These are phyloP conservation scores for Phyllotreta striolata DNA, from an alignment of 2,888 invertebrate species.

Conservation along the genomic window DNA sequence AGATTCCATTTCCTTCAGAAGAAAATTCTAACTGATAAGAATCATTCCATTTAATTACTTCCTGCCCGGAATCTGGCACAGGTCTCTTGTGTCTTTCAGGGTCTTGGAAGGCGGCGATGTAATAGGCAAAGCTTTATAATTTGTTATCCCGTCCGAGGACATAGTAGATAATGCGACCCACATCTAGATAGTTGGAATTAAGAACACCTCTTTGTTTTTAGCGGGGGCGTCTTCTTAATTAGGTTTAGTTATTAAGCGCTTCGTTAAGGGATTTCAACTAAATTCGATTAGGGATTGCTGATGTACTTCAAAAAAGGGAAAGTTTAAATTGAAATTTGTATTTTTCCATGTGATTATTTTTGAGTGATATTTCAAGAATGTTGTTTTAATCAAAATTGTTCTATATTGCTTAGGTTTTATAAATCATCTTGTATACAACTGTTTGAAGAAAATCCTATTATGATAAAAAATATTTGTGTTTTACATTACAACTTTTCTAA, in stretches of 20 bases:
- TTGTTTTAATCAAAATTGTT: too few relatives aligned
- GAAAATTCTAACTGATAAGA: constrained; percentile 10
- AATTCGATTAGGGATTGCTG: neutral
- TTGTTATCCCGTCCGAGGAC: constrained; percentile 39
- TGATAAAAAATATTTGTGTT: too few relatives aligned
- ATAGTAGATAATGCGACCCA: constrained; percentile 39
- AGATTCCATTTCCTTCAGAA: too few relatives aligned
- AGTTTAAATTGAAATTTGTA: neutral
- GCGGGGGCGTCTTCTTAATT: constrained; percentile 29
- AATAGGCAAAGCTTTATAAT: constrained; percentile 37
- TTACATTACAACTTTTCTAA: too few relatives aligned
- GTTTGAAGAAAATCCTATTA: too few relatives aligned
- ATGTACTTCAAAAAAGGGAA: neutral
- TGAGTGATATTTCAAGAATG: too few relatives aligned
- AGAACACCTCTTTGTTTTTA: constrained; percentile 36
- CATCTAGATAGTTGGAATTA: constrained; percentile 39
- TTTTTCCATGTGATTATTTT: too few relatives aligned
- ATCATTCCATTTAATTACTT: constrained; percentile 21
- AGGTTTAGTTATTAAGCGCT: constrained; percentile 38
- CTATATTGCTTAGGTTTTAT: too few relatives aligned
- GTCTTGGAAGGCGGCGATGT: constrained; percentile 19
- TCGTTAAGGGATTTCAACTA: constrained; percentile 18
- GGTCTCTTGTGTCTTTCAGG: constrained; percentile 9
- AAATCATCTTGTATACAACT: too few relatives aligned
- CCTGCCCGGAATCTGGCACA: constrained; percentile 8